These are phyloP conservation scores for Eleginops maclovinus DNA, from an alignment of 2,113 vertebrate genomes.

Conservation along the genomic window DNA sequence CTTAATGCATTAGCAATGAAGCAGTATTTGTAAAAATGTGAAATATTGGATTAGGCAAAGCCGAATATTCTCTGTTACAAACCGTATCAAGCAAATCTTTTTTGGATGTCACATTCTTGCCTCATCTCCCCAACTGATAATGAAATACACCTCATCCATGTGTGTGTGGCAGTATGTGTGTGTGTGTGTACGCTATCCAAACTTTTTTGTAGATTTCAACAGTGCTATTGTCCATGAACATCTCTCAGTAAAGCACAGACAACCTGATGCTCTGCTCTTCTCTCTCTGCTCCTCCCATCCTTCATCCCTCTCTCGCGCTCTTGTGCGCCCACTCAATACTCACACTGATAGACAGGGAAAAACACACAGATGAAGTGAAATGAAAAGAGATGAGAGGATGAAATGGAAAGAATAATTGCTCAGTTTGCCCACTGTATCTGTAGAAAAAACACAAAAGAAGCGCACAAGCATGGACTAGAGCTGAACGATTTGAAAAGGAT, in stretches of 20 bases:
- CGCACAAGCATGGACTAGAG: background rate
- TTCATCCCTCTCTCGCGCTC: constrained; percentile 32
- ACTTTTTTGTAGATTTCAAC: constrained; percentile 26
- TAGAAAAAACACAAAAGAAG: background rate
- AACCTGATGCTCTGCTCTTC: constrained; percentile 9
- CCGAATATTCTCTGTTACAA: constrained; percentile 41
- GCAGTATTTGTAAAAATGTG: constrained; percentile 26
- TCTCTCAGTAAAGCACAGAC: constrained; percentile 25
- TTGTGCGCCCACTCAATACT: constrained; percentile 60
- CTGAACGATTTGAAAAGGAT: no score
- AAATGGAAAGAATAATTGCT: constrained; percentile 40
- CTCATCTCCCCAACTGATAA: constrained; percentile 28
- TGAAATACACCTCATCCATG: constrained; percentile 26
- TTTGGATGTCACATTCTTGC: constrained; percentile 39
- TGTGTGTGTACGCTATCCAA: constrained; percentile 18
- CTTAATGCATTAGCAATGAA: constrained; percentile 4
- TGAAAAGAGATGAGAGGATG: constrained; percentile 47
- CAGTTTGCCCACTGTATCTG: constrained; percentile 14
- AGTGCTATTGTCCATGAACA: constrained; percentile 26
- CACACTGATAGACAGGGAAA: constrained; percentile 51
- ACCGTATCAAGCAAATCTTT: constrained; percentile 13
- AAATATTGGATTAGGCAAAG: constrained; percentile 45
- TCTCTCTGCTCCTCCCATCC: constrained; percentile 42
- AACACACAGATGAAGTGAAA: constrained; percentile 59
- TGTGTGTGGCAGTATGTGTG: background rate